phyloP scores from a whole-genome alignment of 1,140 invertebrate genomes.

The Brachionus sp. region DNA sequence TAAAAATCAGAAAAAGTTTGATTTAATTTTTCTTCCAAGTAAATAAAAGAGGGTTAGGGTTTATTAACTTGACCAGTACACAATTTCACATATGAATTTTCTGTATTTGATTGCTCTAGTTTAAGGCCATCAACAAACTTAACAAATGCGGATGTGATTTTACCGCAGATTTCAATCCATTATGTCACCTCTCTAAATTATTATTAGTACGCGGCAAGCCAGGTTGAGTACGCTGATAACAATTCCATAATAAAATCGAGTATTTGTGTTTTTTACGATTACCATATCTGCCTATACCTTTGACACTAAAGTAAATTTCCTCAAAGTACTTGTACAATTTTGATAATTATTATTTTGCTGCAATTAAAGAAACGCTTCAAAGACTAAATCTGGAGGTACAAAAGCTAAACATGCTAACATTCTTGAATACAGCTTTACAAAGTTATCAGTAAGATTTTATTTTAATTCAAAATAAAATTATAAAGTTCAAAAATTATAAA shows the following conservation, averaged over 20 bases:
- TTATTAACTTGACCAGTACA: neutral
- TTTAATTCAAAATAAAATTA: no score
- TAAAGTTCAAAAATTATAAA: no score
- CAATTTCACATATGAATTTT: neutral
- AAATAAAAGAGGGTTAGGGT: neutral
- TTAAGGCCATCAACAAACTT: neutral
- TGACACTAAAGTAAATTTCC: neutral
- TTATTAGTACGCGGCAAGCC: slow-evolving; percentile 16
- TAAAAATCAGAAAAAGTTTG: neutral
- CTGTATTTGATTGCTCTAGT: no score
- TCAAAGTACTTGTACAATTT: slow-evolving; percentile 10
- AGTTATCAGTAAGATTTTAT: no score
- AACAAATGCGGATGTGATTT: neutral
- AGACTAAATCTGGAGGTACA: neutral
- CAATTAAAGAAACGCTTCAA: neutral
- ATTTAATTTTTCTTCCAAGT: neutral
- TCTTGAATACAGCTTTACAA: no score
- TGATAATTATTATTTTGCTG: neutral
- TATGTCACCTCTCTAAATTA: neutral
- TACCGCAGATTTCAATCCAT: neutral
- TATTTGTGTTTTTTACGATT: neutral
- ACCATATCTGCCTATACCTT: neutral
- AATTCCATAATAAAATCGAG: neutral
- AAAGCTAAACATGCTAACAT: no score
- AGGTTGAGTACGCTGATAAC: neutral